Evolutionary conservation across 2,113 vertebrate species (phyloP), one percentile per base, ranked within the genome.

Genomic region (Limnothrissa miodon): DNA sequence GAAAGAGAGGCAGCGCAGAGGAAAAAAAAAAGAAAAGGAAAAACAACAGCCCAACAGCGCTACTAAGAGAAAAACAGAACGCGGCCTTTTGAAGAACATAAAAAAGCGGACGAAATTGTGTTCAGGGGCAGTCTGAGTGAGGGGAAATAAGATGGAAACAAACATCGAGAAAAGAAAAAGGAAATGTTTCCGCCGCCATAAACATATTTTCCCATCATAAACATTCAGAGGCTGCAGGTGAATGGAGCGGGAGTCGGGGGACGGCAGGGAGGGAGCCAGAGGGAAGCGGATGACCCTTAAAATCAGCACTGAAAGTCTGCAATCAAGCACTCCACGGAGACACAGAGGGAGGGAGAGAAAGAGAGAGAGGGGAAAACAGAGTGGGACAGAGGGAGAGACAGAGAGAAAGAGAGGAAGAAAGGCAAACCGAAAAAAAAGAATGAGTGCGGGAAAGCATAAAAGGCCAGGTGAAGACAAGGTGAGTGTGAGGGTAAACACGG

Each of bases 391-490:
- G 25, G 13, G 8, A 82, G 29, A 86, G 42, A 80, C 6, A n/a
- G n/a, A n/a, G n/a, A 56, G 39, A 78, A 11, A 81, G 23, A 81
- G 36, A 83, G 15, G 80, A 11, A 74, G n/a, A 66, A 29, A 66
- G 25, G 7, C 1, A 74, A 33, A 74, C 13, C 17, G 33, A 39
- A 13, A 4, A 39, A 33, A 13, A 74, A 39, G 66, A 15, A 74
- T 17, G 25, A 74, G 29, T 13, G n/a, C 8, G 29, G 36, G 62
- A 74, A 33, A 21, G 25, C 29, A 74, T 5, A 4, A 81, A 21
- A 86, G 36, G 39, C 56, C 36, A 83, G 15, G 79, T 45, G 81
- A 46, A 82, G 36, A 82, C 17, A 62, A 2, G 3, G 19, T 56
- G 53, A n/a, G 53, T 17, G 19, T 7, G 19, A n/a, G 42, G 8